Evolutionary conservation across 1,140 invertebrate species (phyloP).

Genomic region (Drosophila setifemur): DNA sequence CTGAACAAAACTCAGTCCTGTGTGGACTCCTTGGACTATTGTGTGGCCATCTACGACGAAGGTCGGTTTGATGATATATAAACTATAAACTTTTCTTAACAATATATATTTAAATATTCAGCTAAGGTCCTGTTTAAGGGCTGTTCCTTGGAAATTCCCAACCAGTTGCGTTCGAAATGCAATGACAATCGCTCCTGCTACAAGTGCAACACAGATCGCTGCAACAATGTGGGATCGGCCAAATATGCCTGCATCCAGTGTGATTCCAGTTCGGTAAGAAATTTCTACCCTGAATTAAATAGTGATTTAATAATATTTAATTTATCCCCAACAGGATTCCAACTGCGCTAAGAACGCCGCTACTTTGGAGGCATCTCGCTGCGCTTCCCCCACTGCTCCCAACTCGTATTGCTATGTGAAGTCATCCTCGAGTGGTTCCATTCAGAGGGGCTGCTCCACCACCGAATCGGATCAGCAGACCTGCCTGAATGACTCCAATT

Average conservation of each 20-base stretch:
- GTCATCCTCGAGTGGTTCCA: slow-evolving; percentile 31
- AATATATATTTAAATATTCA: slow-evolving; percentile 4
- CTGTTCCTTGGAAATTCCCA: slow-evolving; percentile 68
- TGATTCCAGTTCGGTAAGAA: slow-evolving; percentile 56
- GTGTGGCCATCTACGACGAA: slow-evolving; percentile 50
- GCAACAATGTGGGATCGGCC: slow-evolving; percentile 67
- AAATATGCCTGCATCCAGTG: slow-evolving; percentile 66
- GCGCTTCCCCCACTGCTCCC: slow-evolving; percentile 54
- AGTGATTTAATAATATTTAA: neutral
- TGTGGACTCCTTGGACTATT: slow-evolving; percentile 64
- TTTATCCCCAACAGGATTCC: slow-evolving; percentile 18
- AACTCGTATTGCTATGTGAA: slow-evolving; percentile 76
- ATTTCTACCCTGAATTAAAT: neutral
- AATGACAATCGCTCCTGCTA: slow-evolving; percentile 41
- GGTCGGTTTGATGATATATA: slow-evolving; percentile 3
- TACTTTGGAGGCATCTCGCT: slow-evolving; percentile 35
- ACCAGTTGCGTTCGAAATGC: slow-evolving; percentile 50
- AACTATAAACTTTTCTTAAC: neutral
- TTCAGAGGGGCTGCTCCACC: slow-evolving; percentile 64
- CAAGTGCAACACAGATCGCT: slow-evolving; percentile 73
- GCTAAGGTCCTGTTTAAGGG: slow-evolving; percentile 69
- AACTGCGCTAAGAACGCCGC: slow-evolving; percentile 52
- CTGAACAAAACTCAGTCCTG: slow-evolving; percentile 33
- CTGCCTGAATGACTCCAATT: slow-evolving; percentile 64
- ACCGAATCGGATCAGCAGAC: slow-evolving; percentile 55